Percentiles rank a stretch among this genome's conserved stretches.
Conservation (phyloP, 2,797 vertebrate species). For the Pteropus rufus region DNA sequence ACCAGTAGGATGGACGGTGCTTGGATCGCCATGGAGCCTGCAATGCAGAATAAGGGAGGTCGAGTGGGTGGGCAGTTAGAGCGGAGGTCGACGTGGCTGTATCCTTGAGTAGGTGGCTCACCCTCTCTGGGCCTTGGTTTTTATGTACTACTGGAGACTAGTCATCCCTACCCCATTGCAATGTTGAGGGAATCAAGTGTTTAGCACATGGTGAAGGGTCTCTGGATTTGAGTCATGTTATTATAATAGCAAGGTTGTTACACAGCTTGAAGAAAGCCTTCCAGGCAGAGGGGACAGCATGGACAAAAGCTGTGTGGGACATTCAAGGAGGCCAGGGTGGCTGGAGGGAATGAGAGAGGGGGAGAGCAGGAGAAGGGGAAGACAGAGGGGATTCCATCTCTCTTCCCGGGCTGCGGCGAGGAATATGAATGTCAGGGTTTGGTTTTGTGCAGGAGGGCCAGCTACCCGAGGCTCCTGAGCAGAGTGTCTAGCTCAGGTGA, state of each 20-base stretch:
- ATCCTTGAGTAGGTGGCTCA: neutral
- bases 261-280: neutral
- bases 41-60: neutral
- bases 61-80: neutral
- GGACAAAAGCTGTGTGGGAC: neutral
- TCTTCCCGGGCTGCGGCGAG: neutral
- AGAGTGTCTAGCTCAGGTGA: neutral
- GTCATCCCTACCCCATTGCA: neutral
- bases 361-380: neutral
- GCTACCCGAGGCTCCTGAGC: neutral
- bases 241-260: neutral
- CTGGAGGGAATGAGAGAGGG: neutral
- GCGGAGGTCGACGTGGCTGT: neutral
- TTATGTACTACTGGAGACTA: neutral
- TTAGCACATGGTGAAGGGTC: neutral
- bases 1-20: slow-evolving; percentile 58
- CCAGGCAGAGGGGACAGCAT: neutral
- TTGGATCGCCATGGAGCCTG: slow-evolving; percentile 72
- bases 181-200: neutral
- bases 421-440: neutral
- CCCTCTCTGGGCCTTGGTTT: neutral
- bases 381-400: neutral
- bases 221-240: neutral
- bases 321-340: neutral
- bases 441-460: neutral